Evolutionary conservation across 2,888 invertebrate genomes (phyloP).

Genomic region (Mesorhabditis belari): DNA sequence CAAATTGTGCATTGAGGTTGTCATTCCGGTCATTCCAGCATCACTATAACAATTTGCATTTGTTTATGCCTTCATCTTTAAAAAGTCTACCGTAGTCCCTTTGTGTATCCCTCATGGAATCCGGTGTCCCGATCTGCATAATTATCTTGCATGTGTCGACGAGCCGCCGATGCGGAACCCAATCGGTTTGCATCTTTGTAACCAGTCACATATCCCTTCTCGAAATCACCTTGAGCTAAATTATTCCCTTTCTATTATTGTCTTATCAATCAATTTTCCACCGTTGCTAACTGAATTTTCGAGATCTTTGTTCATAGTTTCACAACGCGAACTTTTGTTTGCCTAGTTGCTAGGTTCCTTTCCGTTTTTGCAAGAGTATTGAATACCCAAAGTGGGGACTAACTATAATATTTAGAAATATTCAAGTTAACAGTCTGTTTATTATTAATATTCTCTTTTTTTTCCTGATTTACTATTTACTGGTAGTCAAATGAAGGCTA

Average conservation of each 20-base stretch:
- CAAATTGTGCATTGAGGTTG: conserved; percentile 52
- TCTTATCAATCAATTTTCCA: background rate
- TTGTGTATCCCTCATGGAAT: conserved; percentile 51
- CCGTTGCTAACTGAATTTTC: too few species aligned
- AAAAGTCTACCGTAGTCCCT: conserved; percentile 31
- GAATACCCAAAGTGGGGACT: too few species aligned
- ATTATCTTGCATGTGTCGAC: conserved; percentile 45
- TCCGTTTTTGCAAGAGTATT: too few species aligned
- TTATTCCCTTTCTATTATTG: conserved; percentile 1
- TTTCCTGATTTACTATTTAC: too few species aligned
- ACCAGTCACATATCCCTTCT: conserved; percentile 52
- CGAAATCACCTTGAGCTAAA: conserved; percentile 43
- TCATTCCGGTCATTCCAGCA: conserved; percentile 51
- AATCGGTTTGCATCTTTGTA: conserved; percentile 50
- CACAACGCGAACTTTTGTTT: too few species aligned
- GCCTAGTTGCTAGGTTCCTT: too few species aligned
- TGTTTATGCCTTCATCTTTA: background rate
- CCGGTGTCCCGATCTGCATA: conserved; percentile 41
- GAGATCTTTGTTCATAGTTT: too few species aligned
- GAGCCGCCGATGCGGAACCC: conserved; percentile 36
- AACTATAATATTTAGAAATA: too few species aligned
- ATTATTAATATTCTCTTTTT: too few species aligned
- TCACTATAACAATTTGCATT: conserved; percentile 21
- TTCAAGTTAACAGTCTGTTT: too few species aligned
- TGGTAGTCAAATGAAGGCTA: too few species aligned